These are phyloP conservation scores for Erythrocercus mccallii DNA, from an alignment of 2,113 vertebrate species.

Conservation along the genomic window DNA sequence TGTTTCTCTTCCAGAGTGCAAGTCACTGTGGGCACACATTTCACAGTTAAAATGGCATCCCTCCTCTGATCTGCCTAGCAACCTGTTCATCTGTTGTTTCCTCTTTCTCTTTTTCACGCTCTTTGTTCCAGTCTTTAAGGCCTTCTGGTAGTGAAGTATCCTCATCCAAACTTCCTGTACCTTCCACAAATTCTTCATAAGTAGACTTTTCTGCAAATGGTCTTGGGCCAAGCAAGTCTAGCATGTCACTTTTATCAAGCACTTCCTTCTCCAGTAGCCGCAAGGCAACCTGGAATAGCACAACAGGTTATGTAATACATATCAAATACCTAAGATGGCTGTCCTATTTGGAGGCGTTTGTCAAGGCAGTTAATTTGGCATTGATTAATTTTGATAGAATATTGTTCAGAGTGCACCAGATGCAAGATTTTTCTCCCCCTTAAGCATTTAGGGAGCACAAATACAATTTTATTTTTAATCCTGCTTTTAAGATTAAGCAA, in stretches of 20 bases:
- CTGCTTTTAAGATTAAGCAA: background rate
- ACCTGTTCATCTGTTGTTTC: conserved; percentile 81
- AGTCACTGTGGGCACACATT: background rate
- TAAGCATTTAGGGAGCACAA: background rate
- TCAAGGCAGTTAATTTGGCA: background rate
- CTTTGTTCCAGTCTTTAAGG: conserved; percentile 96
- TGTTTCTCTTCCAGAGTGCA: conserved; percentile 25
- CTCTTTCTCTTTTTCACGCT: conserved; percentile 80
- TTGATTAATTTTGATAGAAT: background rate
- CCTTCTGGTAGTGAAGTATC: conserved; percentile 93
- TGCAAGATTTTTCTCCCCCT: background rate
- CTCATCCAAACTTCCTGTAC: conserved; percentile 91
- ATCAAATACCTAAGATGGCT: background rate
- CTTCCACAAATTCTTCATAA: conserved; percentile 96
- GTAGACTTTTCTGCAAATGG: conserved; percentile 95
- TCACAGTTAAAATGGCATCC: conserved; percentile 78
- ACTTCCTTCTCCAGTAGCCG: conserved; percentile 94
- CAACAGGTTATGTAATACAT: background rate
- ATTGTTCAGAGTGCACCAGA: background rate
- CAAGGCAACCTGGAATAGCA: conserved; percentile 84
- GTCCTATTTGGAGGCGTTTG: background rate
- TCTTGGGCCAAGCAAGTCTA: conserved; percentile 87
- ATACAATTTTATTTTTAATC: background rate
- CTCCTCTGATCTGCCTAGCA: conserved; percentile 79
- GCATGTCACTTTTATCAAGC: conserved; percentile 93